These are phyloP conservation scores for Pedetes capensis DNA, from an alignment of 2,113 vertebrate species.

Conservation along the genomic window DNA sequence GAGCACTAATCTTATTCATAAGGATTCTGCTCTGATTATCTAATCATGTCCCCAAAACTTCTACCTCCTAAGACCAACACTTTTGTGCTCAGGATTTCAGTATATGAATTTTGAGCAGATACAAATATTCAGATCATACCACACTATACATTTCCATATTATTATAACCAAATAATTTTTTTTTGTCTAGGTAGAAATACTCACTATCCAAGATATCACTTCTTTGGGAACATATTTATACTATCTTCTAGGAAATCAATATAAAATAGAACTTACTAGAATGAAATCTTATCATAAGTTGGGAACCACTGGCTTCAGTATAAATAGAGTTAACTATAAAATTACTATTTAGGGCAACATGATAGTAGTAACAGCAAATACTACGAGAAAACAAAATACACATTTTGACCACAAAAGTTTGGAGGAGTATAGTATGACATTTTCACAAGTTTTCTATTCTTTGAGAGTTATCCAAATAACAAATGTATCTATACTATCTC, in stretches of 20 bases:
- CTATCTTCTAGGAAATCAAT: background rate
- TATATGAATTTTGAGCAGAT: background rate
- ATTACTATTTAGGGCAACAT: background rate
- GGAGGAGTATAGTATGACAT: constrained; percentile 47
- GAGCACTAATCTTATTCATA: background rate
- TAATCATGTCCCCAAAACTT: background rate
- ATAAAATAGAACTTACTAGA: background rate
- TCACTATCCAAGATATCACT: background rate
- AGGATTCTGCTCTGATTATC: background rate
- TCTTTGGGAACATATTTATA: background rate
- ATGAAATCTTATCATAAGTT: background rate
- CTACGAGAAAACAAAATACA: constrained; percentile 11
- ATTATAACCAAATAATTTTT: background rate
- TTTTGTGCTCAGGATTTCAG: background rate
- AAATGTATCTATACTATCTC: background rate
- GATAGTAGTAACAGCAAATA: constrained; percentile 23
- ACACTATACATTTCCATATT: background rate
- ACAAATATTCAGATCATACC: background rate
- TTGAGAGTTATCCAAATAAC: constrained; percentile 47
- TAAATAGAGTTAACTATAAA: constrained; percentile 46
- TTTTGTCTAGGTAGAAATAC: background rate
- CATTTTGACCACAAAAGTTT: constrained; percentile 56
- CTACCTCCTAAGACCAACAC: background rate
- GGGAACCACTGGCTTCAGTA: constrained; percentile 17
- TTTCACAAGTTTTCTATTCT: constrained; percentile 68